phyloP scores from a whole-genome alignment of 2,888 invertebrate species.

The Gonocerus acuteangulatus region DNA sequence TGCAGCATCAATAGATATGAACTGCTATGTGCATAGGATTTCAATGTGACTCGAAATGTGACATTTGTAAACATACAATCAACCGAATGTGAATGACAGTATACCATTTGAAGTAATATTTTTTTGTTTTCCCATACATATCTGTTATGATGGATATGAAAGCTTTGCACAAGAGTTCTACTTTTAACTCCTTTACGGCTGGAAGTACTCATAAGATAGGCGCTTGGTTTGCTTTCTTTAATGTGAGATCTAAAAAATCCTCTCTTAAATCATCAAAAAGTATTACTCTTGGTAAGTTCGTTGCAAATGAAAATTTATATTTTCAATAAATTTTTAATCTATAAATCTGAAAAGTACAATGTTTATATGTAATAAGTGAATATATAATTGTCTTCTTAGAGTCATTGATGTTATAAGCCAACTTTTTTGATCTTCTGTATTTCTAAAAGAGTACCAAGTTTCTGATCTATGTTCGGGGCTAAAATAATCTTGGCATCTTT shows the following conservation, averaged over 20 bases:
- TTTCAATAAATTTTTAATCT: too few relatives aligned
- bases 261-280: constrained; percentile 41
- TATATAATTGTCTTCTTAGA: too few relatives aligned
- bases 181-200: constrained; percentile 44
- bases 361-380: too few relatives aligned
- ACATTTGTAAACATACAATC: not conserved
- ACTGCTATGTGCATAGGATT: not conserved
- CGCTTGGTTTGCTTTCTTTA: constrained; percentile 45
- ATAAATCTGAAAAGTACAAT: too few relatives aligned
- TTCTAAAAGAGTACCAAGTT: too few relatives aligned
- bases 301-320: not conserved
- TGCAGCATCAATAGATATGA: not conserved
- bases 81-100: not conserved
- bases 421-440: too few relatives aligned
- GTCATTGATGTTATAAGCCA: too few relatives aligned
- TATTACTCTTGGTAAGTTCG: constrained; percentile 41
- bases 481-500: too few relatives aligned
- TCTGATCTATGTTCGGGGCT: too few relatives aligned
- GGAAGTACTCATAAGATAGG: constrained; percentile 44
- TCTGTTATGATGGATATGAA: constrained; percentile 42
- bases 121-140: not conserved
- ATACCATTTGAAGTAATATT: not conserved
- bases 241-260: constrained; percentile 42
- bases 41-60: not conserved
- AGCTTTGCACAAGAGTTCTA: constrained; percentile 45